Evolutionary conservation across 30 jellyfish, hydroid and myxozoan species (phyloP).

Genomic region (Aurelia coerulea): DNA sequence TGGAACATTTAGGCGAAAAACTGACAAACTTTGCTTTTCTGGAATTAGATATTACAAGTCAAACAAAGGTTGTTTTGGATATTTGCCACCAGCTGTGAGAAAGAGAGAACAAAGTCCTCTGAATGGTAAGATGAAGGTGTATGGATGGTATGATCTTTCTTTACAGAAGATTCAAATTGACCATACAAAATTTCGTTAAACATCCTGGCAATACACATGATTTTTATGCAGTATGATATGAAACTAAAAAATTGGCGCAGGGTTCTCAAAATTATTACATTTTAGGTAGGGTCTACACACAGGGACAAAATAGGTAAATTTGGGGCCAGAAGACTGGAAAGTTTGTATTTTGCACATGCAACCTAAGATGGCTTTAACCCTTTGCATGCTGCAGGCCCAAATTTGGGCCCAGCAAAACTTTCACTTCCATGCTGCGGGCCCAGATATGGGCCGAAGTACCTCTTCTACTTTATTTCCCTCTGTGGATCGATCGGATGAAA

Average conservation of each 20-base stretch:
- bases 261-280: not conserved
- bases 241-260: not conserved
- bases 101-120: not conserved
- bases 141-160: not conserved
- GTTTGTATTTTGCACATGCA: too few species aligned
- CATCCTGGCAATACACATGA: not conserved
- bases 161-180: too few species aligned
- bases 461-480: too few species aligned
- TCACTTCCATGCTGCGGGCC: too few species aligned
- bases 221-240: not conserved
- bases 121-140: constrained; percentile 4
- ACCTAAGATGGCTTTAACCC: too few species aligned
- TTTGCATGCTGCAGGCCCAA: too few species aligned
- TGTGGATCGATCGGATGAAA: too few species aligned
- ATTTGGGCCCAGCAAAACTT: too few species aligned
- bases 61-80: constrained; percentile 49
- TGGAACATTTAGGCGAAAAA: not conserved
- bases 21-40: not conserved
- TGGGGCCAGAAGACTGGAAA: too few species aligned
- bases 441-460: too few species aligned
- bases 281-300: not conserved
- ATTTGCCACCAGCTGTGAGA: constrained; percentile 32
- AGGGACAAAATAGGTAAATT: too few species aligned
- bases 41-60: constrained; percentile 20
- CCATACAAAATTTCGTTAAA: too few species aligned